Evolutionary conservation across 2,797 vertebrate genomes (phyloP).

Genomic region (Tolypeutes matacus): DNA sequence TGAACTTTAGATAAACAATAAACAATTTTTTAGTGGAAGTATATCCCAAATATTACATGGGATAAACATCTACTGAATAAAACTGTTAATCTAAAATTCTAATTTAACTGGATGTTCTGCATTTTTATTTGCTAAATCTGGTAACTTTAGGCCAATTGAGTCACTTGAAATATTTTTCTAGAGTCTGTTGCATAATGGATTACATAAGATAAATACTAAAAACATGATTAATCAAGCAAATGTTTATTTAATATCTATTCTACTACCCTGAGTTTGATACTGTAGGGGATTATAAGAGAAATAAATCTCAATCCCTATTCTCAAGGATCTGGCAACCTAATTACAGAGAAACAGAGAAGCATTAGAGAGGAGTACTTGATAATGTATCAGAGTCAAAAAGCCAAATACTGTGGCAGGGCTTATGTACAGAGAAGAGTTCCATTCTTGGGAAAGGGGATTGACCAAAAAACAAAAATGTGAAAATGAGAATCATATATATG

Average conservation of each 20-base stretch:
- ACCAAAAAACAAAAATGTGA: not conserved
- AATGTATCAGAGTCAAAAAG: not conserved
- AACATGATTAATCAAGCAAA: not conserved
- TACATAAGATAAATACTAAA: constrained; percentile 39
- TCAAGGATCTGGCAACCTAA: not conserved
- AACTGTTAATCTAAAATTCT: constrained; percentile 2
- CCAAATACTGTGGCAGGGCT: not conserved
- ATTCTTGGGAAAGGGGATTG: not conserved
- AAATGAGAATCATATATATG: not conserved
- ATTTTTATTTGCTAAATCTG: constrained; percentile 36
- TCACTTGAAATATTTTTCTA: constrained; percentile 52
- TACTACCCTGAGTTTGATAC: not conserved
- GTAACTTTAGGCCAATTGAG: not conserved
- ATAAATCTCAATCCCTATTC: not conserved
- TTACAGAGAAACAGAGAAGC: not conserved
- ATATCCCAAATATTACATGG: not conserved
- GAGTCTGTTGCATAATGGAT: not conserved
- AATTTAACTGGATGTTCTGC: not conserved
- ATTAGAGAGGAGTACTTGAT: not conserved
- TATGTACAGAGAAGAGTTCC: not conserved
- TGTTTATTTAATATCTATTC: constrained; percentile 38
- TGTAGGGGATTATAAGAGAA: not conserved
- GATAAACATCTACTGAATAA: not conserved
- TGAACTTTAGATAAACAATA: constrained; percentile 39
- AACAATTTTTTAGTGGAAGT: not conserved